Conservation (phyloP, 92 coral and sea anemone genomes). For the Galaxea fascicularis region DNA sequence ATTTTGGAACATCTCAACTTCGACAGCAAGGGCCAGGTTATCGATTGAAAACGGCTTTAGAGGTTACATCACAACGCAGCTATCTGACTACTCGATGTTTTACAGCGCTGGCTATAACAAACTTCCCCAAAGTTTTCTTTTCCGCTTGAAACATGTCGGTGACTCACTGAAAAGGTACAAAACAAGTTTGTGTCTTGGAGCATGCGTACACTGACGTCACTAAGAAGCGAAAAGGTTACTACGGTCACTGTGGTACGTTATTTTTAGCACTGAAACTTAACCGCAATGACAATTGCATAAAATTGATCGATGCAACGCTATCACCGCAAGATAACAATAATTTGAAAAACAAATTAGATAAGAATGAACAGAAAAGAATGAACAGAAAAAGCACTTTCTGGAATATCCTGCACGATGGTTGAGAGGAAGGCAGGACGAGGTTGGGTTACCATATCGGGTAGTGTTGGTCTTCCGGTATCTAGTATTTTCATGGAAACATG, state of each 20-base stretch:
- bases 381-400: too few relatives aligned
- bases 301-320: too few relatives aligned
- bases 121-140: conserved; percentile 7
- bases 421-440: too few relatives aligned
- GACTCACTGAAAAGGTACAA: not conserved
- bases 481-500: too few relatives aligned
- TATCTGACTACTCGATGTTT: not conserved
- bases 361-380: too few relatives aligned
- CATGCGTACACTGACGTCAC: conserved; percentile 56
- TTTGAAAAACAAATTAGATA: too few relatives aligned
- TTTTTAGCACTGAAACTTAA: too few relatives aligned
- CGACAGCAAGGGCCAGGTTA: conserved; percentile 12
- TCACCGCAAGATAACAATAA: too few relatives aligned
- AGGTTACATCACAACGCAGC: conserved; percentile 11
- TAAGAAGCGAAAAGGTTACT: conserved; percentile 20
- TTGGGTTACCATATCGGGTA: too few relatives aligned
- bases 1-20: conserved; percentile 42
- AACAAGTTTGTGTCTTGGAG: conserved; percentile 19
- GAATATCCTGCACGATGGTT: too few relatives aligned
- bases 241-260: conserved; percentile 10
- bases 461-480: too few relatives aligned
- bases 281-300: too few relatives aligned
- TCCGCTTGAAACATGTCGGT: conserved; percentile 40
- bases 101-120: not conserved
- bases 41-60: conserved; percentile 1